Base-by-base conservation (phyloP, 1,140 invertebrate genomes). In the Bombus balteatus region DNA sequence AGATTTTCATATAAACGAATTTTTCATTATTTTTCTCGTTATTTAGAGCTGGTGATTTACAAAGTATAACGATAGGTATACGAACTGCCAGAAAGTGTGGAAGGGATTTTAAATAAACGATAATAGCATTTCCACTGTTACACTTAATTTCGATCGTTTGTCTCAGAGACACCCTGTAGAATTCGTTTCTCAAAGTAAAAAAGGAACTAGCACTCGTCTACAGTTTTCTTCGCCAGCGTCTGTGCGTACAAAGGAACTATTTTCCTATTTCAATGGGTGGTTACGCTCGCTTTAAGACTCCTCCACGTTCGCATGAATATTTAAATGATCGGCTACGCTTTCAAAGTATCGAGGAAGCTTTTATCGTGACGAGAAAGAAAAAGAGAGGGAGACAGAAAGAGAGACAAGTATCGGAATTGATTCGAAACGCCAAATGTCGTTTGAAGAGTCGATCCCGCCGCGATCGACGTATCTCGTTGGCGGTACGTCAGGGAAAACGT, bases 251-350 rank as follows among this genome's bases (percentile, higher is more conserved):
- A 77, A 77, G 41, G 62, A 65, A 65, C n/a, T 22, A 28, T 39
- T 78, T 28, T 39, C 37, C 34, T 43, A 15, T n/a, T 43, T 43
- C 71, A 18, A 32, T 3, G 71, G 28, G 28, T 41, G 37, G 59
- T 62, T 78, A 41, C 57, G 18, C n/a, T 75, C 57, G 28, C 41
- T 78, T 37, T 22, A 22, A 25, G 73, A 8, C 39, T 15, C 15
- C 18, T 53, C 5, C 10, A 10, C 32, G n/a, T 22, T 22, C 43
- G 75, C 28, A 65, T 78, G 75, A 78, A 71, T 81, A 81, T 81
- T 71, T 71, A 71, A 71, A 81, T 28, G 66, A 68, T 47, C 78
- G 66, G 57, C 53, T 41, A 71, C n/a, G 47, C 66, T 71, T 39
- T 41, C 66, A 28, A n/a, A 43, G 75, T 22, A 65, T 43, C 57